Conservation (phyloP, 1,140 invertebrate genomes). For the Aphelenchoides avenae region DNA sequence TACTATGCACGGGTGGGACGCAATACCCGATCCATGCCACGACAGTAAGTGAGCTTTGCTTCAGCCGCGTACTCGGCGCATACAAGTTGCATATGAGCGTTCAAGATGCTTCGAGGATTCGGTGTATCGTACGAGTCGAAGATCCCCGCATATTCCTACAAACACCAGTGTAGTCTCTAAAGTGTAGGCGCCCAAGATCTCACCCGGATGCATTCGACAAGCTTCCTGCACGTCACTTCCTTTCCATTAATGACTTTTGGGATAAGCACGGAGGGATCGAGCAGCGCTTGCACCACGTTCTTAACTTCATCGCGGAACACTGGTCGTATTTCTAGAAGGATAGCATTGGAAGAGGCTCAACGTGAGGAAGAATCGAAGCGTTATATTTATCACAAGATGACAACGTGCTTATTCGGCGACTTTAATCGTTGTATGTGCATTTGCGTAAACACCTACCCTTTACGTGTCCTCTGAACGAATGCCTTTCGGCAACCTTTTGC, state of each 20-base stretch:
- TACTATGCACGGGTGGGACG: no score
- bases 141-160: constrained; percentile 48
- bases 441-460: constrained; percentile 41
- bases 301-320: constrained; percentile 55
- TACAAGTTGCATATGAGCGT: constrained; percentile 51
- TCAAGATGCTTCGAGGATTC: constrained; percentile 45
- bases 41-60: constrained; percentile 41
- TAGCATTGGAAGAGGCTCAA: no score
- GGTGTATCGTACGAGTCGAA: constrained; percentile 48
- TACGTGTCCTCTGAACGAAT: constrained; percentile 51
- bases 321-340: constrained; percentile 52
- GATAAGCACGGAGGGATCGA: constrained; percentile 42
- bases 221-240: constrained; percentile 52
- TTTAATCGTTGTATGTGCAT: not conserved
- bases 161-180: constrained; percentile 3
- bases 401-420: no score
- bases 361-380: no score
- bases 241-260: constrained; percentile 55
- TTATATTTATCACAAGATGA: no score
- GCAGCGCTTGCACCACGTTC: constrained; percentile 44
- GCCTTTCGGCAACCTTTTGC: constrained; percentile 51
- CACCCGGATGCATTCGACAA: constrained; percentile 54
- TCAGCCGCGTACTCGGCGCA: constrained; percentile 38
- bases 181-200: constrained; percentile 1
- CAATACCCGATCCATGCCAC: constrained; percentile 39